Conservation (phyloP, 1,140 invertebrate species). For the Apis laboriosa region DNA sequence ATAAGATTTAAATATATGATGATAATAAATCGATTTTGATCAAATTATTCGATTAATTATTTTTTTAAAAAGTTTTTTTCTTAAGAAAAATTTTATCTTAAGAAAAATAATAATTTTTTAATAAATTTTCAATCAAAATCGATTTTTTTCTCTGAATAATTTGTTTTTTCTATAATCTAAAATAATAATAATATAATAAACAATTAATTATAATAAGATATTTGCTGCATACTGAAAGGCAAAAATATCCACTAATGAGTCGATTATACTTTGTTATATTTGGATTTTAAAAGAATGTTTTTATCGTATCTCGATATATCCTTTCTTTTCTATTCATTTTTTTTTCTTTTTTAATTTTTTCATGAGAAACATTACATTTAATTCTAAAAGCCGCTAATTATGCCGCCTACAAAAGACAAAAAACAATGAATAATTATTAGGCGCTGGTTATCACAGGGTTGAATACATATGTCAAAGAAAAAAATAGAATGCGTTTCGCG, state of each 20-base stretch:
- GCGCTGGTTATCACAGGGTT: conserved; percentile 33
- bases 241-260: background rate
- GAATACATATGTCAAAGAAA: conserved; percentile 37
- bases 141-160: background rate
- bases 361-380: background rate
- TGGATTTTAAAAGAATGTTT: background rate
- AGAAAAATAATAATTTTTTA: background rate
- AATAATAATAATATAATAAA: background rate
- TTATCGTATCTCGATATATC: background rate
- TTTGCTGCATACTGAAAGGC: background rate
- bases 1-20: background rate
- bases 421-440: conserved; percentile 37
- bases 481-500: conserved; percentile 46
- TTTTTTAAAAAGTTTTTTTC: background rate
- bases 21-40: background rate
- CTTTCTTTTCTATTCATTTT: background rate
- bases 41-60: background rate
- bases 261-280: background rate
- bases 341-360: background rate
- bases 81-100: background rate
- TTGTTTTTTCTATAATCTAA: background rate
- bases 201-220: background rate
- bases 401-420: conserved; percentile 33
- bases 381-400: conserved; percentile 38
- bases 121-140: background rate